phyloP scores from a whole-genome alignment of 1,140 invertebrate genomes.

The Chironomus tepperi region DNA sequence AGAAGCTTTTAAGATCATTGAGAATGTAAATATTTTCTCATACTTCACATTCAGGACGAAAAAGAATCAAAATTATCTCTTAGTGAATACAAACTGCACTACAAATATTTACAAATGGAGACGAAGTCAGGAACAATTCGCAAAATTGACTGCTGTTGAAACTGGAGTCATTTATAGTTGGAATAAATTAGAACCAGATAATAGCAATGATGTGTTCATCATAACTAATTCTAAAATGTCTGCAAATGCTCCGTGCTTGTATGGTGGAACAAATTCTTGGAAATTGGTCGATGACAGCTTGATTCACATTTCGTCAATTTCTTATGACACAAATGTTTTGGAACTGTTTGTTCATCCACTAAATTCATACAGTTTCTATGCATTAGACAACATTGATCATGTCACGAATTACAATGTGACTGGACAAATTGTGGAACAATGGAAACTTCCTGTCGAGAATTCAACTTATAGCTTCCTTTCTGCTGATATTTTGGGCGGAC shows the following conservation, averaged over 20 bases:
- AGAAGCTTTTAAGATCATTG: not conserved
- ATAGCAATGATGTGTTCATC: conserved; percentile 28
- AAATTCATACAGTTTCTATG: not conserved
- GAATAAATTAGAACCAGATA: conserved; percentile 29
- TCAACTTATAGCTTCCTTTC: not conserved
- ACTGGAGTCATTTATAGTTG: conserved; percentile 30
- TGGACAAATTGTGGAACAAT: not conserved
- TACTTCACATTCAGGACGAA: not conserved
- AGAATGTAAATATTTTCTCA: not conserved
- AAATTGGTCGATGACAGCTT: not conserved
- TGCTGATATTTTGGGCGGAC: not conserved
- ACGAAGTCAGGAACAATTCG: conserved; percentile 17
- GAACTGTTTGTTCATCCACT: not conserved
- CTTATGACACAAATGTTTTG: not conserved
- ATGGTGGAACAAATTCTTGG: not conserved
- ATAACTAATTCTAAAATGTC: conserved; percentile 29
- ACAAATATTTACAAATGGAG: conserved; percentile 30
- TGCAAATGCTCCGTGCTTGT: not conserved
- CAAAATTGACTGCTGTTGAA: conserved; percentile 27
- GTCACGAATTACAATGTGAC: not conserved
- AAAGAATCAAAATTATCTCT: conserved; percentile 28
- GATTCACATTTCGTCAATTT: not conserved
- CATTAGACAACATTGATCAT: not conserved
- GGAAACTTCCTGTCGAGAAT: not conserved
- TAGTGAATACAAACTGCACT: conserved; percentile 33